phyloP scores from a whole-genome alignment of 2,797 vertebrate genomes.

The Lerista edwardsae region DNA sequence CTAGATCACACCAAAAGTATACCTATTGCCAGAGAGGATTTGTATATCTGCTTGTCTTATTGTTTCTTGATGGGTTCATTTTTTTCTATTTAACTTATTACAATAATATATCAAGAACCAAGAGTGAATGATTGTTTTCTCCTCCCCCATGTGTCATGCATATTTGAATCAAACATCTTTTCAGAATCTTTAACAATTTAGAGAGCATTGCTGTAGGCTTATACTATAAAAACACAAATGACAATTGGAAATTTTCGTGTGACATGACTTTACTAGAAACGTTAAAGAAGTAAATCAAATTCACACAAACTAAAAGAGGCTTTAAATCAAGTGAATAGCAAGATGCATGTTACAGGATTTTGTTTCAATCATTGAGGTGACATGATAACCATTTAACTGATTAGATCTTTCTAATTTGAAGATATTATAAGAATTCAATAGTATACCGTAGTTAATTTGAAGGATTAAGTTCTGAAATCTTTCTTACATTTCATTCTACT shows the following conservation, averaged over 20 bases:
- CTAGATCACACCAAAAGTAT: not conserved
- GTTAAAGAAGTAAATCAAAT: not conserved
- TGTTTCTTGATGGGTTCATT: not conserved
- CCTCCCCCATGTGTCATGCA: not conserved
- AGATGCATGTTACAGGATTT: not conserved
- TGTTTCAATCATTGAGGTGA: not conserved
- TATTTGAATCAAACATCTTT: slow-evolving; percentile 34
- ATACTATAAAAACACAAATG: not conserved
- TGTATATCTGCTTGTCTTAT: not conserved
- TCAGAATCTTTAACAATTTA: not conserved
- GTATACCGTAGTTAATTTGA: not conserved
- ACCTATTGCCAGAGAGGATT: not conserved
- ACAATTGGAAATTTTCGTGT: slow-evolving; percentile 12
- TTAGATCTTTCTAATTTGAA: not conserved
- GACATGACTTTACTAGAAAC: not conserved
- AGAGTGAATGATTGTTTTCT: slow-evolving; percentile 17
- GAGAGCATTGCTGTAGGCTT: not conserved
- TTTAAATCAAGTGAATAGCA: not conserved
- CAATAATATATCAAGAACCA: slow-evolving; percentile 57
- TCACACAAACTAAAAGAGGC: not conserved
- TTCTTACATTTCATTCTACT: slow-evolving; percentile 8
- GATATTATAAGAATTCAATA: not conserved
- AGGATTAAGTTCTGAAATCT: not conserved
- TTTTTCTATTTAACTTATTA: slow-evolving; percentile 19
- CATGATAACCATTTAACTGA: not conserved